These are phyloP conservation scores for Dipus sagitta DNA, from an alignment of 2,797 vertebrate genomes.

Conservation along the genomic window DNA sequence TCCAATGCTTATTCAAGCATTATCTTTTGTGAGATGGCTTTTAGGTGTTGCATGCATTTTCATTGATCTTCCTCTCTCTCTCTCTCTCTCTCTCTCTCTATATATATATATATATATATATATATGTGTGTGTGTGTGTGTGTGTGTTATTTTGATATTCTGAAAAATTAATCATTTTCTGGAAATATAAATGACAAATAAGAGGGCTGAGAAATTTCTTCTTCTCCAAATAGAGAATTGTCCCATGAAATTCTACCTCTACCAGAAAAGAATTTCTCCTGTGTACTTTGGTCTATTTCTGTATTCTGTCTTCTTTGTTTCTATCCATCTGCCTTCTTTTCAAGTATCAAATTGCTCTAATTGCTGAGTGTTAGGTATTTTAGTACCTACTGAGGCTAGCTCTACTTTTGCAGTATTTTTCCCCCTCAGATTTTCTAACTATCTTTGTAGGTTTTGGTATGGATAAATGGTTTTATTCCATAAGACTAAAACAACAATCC, in stretches of 20 bases:
- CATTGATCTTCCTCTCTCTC: background rate
- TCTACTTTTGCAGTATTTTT: background rate
- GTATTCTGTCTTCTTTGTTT: conserved; percentile 46
- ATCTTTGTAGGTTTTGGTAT: conserved; percentile 22
- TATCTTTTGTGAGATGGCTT: background rate
- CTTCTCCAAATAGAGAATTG: conserved; percentile 25
- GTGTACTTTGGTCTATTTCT: conserved; percentile 38
- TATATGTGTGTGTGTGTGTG: too few relatives aligned
- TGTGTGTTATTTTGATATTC: background rate
- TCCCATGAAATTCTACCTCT: conserved; percentile 25
- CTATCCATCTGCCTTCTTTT: background rate
- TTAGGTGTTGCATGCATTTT: background rate
- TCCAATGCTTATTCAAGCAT: background rate
- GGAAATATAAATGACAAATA: conserved; percentile 27
- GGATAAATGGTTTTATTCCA: conserved; percentile 42
- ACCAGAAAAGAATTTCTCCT: background rate
- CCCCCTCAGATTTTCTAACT: background rate
- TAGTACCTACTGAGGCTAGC: background rate
- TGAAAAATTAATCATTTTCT: conserved; percentile 17
- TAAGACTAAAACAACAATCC: background rate
- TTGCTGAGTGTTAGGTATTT: conserved; percentile 14
- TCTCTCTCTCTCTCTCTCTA: too few relatives aligned
- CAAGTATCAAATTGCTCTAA: conserved; percentile 12
- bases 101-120: too few relatives aligned
- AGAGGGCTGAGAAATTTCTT: background rate